Percentiles rank a stretch among this genome's conserved stretches.
These are phyloP conservation scores for Betta splendens DNA, from an alignment of 2,797 vertebrate species.

Conservation along the genomic window DNA sequence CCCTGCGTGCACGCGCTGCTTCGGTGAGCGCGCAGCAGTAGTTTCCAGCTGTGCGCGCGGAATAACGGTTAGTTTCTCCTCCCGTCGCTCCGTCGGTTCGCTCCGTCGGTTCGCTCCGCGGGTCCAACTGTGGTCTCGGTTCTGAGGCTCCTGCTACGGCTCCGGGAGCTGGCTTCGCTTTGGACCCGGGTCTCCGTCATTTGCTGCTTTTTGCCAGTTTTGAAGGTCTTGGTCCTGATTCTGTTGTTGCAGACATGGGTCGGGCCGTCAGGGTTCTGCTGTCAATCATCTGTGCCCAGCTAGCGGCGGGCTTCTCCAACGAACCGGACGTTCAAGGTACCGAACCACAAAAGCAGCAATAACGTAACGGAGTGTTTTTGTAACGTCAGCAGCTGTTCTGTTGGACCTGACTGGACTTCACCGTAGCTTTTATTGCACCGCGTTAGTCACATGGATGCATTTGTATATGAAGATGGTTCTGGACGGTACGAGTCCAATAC, in stretches of 20 bases:
- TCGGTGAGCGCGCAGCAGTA: constrained; percentile 41
- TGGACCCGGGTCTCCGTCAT: neutral
- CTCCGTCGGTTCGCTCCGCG: neutral
- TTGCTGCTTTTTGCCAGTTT: neutral
- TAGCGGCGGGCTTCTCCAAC: constrained; percentile 38
- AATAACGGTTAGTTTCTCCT: constrained; percentile 14
- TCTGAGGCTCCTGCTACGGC: neutral
- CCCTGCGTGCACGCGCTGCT: constrained; percentile 15
- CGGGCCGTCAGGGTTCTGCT: constrained; percentile 50
- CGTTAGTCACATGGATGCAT: too few relatives aligned
- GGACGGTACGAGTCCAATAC: too few relatives aligned
- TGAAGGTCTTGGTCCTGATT: neutral
- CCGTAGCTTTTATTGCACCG: too few relatives aligned
- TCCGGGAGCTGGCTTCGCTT: neutral
- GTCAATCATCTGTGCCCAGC: constrained; percentile 25
- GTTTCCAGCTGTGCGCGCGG: constrained; percentile 52
- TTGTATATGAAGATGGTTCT: too few relatives aligned
- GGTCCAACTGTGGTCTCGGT: neutral
- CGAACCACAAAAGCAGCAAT: too few relatives aligned
- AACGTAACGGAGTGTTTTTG: too few relatives aligned
- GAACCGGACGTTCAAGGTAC: constrained; percentile 61
- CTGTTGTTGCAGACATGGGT: constrained; percentile 28
- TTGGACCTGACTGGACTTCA: too few relatives aligned
- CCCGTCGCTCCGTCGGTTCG: neutral
- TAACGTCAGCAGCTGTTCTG: too few relatives aligned